These are phyloP conservation scores for Tipula unca DNA, from an alignment of 2,888 invertebrate genomes.

Conservation along the genomic window DNA sequence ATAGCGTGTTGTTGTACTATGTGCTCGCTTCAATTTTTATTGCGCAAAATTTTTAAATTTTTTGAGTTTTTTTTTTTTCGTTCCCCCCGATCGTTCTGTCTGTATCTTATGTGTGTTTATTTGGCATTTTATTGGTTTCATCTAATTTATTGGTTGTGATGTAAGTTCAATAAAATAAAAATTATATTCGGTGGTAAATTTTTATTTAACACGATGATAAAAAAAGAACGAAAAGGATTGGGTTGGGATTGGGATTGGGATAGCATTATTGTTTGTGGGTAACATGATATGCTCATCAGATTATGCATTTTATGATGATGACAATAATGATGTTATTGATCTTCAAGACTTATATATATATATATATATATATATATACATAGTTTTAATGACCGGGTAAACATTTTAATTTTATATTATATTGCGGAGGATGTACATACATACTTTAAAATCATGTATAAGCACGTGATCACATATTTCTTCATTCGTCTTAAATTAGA, in stretches of 20 bases:
- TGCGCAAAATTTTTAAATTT: background rate
- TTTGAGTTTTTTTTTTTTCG: background rate
- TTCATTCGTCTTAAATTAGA: background rate
- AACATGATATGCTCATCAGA: background rate
- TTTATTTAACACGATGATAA: background rate
- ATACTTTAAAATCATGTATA: background rate
- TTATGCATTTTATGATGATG: background rate
- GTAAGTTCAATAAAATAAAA: background rate
- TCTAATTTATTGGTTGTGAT: background rate
- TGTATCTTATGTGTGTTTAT: background rate
- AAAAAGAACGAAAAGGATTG: background rate
- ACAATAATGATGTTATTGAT: background rate
- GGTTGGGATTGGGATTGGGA: background rate
- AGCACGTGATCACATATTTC: background rate
- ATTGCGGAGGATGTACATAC: background rate
- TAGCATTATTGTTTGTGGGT: background rate
- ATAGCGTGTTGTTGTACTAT: no score
- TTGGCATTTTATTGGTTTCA: background rate
- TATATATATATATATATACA: no score
- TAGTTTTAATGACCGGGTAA: background rate
- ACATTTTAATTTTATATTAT: background rate
- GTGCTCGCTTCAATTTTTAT: background rate
- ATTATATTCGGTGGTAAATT: constrained; percentile 8
- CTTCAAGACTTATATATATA: background rate
- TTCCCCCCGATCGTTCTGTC: no score